These are phyloP conservation scores for Anguilla anguilla DNA, from an alignment of 2,797 vertebrate genomes.

Conservation along the genomic window DNA sequence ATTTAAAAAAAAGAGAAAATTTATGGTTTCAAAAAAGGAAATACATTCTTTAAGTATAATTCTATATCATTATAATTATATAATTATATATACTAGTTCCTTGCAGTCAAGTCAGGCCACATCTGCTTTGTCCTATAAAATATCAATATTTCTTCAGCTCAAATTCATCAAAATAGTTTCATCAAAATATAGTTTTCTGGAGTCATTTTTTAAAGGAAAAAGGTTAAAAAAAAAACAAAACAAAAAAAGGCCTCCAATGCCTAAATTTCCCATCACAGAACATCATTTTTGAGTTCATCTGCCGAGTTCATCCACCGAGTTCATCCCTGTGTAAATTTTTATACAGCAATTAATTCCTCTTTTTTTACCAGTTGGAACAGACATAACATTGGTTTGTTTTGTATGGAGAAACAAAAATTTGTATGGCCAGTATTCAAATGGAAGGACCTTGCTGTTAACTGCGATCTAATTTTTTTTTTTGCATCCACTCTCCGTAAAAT, in stretches of 20 bases:
- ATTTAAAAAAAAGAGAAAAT: too few species aligned
- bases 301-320: neutral
- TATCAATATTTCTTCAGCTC: neutral
- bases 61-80: too few species aligned
- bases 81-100: too few species aligned
- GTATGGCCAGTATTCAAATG: neutral
- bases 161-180: conserved; percentile 1
- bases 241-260: neutral
- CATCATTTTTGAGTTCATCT: neutral
- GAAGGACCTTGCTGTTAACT: neutral
- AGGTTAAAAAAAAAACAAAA: too few species aligned
- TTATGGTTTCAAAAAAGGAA: too few species aligned
- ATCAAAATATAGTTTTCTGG: neutral
- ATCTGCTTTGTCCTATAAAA: neutral
- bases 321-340: neutral
- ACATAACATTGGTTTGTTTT: neutral
- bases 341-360: neutral
- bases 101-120: too few species aligned
- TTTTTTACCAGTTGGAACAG: neutral
- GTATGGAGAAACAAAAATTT: neutral
- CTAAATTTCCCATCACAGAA: neutral
- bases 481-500: neutral
- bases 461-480: neutral
- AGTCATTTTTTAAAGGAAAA: neutral
- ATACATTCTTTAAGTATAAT: too few species aligned